phyloP scores from a whole-genome alignment of 2,797 vertebrate genomes.

The Bufotes viridis region DNA sequence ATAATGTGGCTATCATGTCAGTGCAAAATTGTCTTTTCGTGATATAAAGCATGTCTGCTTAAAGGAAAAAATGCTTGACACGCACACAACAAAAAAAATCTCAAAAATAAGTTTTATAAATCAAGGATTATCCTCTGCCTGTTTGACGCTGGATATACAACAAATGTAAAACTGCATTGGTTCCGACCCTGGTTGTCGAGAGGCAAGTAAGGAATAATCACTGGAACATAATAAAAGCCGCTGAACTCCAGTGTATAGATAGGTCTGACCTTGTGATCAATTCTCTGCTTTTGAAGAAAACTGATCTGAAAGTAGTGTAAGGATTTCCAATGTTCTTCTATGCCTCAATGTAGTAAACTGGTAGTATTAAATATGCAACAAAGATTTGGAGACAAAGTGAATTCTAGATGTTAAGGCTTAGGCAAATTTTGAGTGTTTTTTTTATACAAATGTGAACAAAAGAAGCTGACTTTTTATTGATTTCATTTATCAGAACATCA shows the following conservation, averaged over 20 bases:
- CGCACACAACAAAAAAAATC: neutral
- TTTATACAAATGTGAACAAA: neutral
- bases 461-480: neutral
- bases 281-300: constrained; percentile 16
- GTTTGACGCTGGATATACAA: neutral
- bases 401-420: neutral
- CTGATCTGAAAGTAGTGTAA: neutral
- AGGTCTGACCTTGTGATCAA: constrained; percentile 24
- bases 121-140: neutral
- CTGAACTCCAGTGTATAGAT: neutral
- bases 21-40: constrained; percentile 43
- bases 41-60: constrained; percentile 43
- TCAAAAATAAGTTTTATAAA: constrained; percentile 5
- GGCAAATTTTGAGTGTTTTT: neutral
- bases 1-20: constrained; percentile 53
- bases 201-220: neutral
- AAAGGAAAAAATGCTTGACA: constrained; percentile 37
- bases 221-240: neutral
- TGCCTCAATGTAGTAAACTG: neutral
- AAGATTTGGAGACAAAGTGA: constrained; percentile 20
- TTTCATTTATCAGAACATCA: neutral
- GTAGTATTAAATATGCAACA: constrained; percentile 38
- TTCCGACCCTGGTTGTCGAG: neutral
- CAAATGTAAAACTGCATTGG: neutral
- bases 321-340: neutral